These are phyloP conservation scores for Paedocypris sp. DNA, from an alignment of 2,113 vertebrate genomes.

Conservation along the genomic window DNA sequence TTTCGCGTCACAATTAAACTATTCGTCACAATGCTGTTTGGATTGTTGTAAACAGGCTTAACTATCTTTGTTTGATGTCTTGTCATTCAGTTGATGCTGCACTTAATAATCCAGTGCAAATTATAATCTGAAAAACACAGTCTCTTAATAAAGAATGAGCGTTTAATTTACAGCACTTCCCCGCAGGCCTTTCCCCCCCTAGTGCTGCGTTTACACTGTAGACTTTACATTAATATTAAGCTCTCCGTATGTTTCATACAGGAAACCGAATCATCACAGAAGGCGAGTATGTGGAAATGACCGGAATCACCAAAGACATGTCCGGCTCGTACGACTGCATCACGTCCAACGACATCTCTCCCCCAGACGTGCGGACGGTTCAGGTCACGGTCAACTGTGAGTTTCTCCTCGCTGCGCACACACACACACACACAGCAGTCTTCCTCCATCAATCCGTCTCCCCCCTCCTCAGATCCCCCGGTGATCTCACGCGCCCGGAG, in stretches of 20 bases:
- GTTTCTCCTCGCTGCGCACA: conserved; percentile 42
- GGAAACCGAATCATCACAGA: conserved; percentile 78
- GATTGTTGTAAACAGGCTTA: too few species aligned
- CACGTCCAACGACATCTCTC: conserved; percentile 81
- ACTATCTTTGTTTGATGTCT: too few species aligned
- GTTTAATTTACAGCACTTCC: too few species aligned
- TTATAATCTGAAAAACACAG: too few species aligned
- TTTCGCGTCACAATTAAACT: too few species aligned
- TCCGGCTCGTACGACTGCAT: conserved; percentile 93
- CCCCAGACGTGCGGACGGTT: conserved; percentile 75
- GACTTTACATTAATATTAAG: neutral
- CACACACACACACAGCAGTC: too few species aligned
- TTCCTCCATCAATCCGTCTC: too few species aligned
- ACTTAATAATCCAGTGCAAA: too few species aligned
- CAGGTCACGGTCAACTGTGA: conserved; percentile 94
- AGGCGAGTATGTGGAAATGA: conserved; percentile 87
- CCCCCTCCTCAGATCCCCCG: conserved; percentile 70
- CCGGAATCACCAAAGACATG: conserved; percentile 82
- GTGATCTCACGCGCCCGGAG: conserved; percentile 82
- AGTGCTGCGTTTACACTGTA: too few species aligned
- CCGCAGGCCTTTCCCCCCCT: neutral
- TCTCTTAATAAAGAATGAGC: too few species aligned
- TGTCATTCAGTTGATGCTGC: too few species aligned
- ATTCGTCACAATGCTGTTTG: too few species aligned
- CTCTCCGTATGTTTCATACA: conserved; percentile 2